Conservation (phyloP, 1,140 invertebrate genomes). For the Drosophila oshimai region DNA sequence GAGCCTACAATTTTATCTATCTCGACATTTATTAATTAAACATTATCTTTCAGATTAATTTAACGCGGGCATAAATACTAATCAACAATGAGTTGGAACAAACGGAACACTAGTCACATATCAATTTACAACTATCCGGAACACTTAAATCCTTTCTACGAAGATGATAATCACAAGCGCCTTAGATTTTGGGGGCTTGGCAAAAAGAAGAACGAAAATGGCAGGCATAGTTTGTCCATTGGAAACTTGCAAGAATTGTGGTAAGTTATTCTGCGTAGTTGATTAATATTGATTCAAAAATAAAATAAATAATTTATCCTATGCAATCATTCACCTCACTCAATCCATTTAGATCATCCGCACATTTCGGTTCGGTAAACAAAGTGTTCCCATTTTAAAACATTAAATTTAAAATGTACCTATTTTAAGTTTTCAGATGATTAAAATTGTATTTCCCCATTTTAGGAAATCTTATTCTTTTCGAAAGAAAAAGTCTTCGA, state of each 20-base stretch:
- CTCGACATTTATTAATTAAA: background rate
- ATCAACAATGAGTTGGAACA: constrained; percentile 43
- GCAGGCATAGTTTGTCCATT: constrained; percentile 85
- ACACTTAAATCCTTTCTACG: constrained; percentile 88
- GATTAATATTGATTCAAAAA: background rate
- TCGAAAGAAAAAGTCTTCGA: constrained; percentile 80
- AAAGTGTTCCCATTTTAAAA: too few species aligned
- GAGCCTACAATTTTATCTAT: too few species aligned
- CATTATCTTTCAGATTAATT: constrained; percentile 12
- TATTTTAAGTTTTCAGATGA: too few species aligned
- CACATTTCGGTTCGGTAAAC: background rate
- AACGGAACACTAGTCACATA: constrained; percentile 69
- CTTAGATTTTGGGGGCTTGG: constrained; percentile 85
- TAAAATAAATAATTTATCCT: background rate
- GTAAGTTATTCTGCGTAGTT: constrained; percentile 63
- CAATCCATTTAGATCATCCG: background rate
- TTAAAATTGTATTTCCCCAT: constrained; percentile 1
- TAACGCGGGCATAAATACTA: constrained; percentile 38
- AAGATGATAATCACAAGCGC: constrained; percentile 86
- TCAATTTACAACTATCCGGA: constrained; percentile 88
- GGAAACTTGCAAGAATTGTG: constrained; percentile 84
- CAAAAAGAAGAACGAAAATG: constrained; percentile 73
- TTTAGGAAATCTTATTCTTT: constrained; percentile 74
- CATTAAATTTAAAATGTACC: too few species aligned
- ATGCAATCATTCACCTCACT: background rate